Evolutionary conservation across 2,888 invertebrate species (phyloP).

Genomic region (Serripes groenlandicus): DNA sequence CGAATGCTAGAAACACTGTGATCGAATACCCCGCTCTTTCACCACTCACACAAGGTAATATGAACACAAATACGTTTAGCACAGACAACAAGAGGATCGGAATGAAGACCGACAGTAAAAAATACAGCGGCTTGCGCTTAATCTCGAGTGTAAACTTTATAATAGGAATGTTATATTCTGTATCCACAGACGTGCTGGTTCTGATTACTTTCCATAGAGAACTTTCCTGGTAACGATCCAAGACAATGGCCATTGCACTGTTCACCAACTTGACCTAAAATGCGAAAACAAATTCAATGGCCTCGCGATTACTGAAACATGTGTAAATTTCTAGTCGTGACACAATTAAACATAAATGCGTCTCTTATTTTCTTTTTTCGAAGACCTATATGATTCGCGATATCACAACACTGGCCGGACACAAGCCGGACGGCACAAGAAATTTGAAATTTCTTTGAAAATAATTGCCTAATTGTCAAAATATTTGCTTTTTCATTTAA

Average conservation of each 20-base stretch:
- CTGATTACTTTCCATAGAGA: conserved; percentile 47
- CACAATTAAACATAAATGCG: too few relatives aligned
- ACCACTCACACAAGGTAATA: conserved; percentile 52
- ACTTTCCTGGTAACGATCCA: conserved; percentile 33
- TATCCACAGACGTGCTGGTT: background rate
- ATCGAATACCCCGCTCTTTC: conserved; percentile 55
- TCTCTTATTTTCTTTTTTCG: too few relatives aligned
- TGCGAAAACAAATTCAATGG: too few relatives aligned
- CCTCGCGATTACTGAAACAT: too few relatives aligned
- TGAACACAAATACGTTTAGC: conserved; percentile 45
- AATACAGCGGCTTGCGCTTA: conserved; percentile 46
- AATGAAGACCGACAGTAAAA: conserved; percentile 40
- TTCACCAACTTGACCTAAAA: too few relatives aligned
- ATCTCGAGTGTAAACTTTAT: conserved; percentile 42
- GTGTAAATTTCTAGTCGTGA: too few relatives aligned
- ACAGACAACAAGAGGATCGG: conserved; percentile 47
- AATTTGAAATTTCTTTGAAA: too few relatives aligned
- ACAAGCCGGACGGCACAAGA: too few relatives aligned
- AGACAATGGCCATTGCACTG: conserved; percentile 35
- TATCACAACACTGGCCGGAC: too few relatives aligned
- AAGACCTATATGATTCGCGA: too few relatives aligned
- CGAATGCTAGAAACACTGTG: conserved; percentile 58
- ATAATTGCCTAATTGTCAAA: too few relatives aligned
- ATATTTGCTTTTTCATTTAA: too few relatives aligned
- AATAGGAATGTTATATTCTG: conserved; percentile 18